phyloP scores from a whole-genome alignment of 2,888 invertebrate species.

The Eumacrocentrus americanus region DNA sequence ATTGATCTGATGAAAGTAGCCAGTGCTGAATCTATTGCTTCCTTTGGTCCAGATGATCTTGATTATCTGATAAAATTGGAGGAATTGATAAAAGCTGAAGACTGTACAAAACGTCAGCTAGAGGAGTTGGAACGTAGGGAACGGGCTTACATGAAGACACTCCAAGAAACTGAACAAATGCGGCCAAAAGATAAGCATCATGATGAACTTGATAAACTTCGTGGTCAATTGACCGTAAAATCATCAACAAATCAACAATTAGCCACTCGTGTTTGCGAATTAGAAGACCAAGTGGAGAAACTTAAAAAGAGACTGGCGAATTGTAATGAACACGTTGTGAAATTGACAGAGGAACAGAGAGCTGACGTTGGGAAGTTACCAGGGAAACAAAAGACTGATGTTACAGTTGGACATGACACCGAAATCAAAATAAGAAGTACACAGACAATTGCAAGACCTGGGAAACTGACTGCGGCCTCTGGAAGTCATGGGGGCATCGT shows the following conservation, averaged over 20 bases:
- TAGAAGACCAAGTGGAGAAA: slow-evolving; percentile 65
- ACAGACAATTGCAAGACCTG: no score
- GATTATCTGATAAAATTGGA: slow-evolving; percentile 63
- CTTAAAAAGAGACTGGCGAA: slow-evolving; percentile 65
- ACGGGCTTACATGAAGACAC: slow-evolving; percentile 72
- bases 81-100: slow-evolving; percentile 65
- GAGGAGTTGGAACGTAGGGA: slow-evolving; percentile 71
- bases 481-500: background rate
- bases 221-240: slow-evolving; percentile 65
- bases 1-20: slow-evolving; percentile 1
- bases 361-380: background rate
- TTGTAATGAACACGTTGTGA: slow-evolving; percentile 62
- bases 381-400: background rate
- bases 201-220: slow-evolving; percentile 59
- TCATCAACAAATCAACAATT: slow-evolving; percentile 66
- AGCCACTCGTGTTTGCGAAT: slow-evolving; percentile 61
- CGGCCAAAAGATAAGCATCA: background rate
- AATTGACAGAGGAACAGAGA: slow-evolving; percentile 64
- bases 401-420: background rate
- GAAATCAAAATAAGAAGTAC: no score
- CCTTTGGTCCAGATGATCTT: slow-evolving; percentile 55
- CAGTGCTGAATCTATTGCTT: slow-evolving; percentile 30
- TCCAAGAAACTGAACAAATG: slow-evolving; percentile 70
- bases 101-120: slow-evolving; percentile 69
- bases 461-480: background rate